A percentile compares a stretch with the other conserved stretches of the same genome.
Conservation (phyloP, 2,113 vertebrate genomes). For the Alaudala cheleensis region DNA sequence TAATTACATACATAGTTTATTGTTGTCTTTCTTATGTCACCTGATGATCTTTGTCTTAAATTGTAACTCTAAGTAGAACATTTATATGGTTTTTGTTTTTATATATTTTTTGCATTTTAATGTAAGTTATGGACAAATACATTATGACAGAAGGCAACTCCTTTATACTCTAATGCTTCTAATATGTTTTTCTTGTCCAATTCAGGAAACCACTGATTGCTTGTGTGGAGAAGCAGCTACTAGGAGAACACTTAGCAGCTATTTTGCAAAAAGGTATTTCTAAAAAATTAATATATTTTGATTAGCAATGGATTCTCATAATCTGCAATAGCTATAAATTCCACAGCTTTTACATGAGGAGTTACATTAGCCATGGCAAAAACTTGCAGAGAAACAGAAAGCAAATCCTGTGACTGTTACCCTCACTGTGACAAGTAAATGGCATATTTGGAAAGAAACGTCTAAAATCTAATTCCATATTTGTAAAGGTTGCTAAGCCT, state of each 20-base stretch:
- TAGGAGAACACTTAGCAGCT: slow-evolving; percentile 81
- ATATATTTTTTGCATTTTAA: not conserved
- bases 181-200: not conserved
- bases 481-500: not conserved
- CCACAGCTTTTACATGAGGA: not conserved
- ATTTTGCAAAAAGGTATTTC: slow-evolving; percentile 83
- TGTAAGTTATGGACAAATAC: not conserved
- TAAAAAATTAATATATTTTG: not conserved
- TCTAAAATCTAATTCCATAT: not conserved
- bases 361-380: not conserved
- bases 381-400: not conserved
- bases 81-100: not conserved
- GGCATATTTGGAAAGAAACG: not conserved
- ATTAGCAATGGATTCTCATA: not conserved
- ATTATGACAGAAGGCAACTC: not conserved
- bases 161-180: not conserved
- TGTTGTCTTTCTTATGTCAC: not conserved
- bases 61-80: not conserved
- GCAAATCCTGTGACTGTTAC: not conserved
- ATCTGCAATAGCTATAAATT: not conserved
- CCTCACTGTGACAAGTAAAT: not conserved
- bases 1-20: not conserved
- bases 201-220: slow-evolving; percentile 80
- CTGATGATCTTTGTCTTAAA: not conserved
- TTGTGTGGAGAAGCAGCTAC: slow-evolving; percentile 82